Evolutionary conservation across 2,888 invertebrate species (phyloP).

Genomic region (Isoperla grammatica): DNA sequence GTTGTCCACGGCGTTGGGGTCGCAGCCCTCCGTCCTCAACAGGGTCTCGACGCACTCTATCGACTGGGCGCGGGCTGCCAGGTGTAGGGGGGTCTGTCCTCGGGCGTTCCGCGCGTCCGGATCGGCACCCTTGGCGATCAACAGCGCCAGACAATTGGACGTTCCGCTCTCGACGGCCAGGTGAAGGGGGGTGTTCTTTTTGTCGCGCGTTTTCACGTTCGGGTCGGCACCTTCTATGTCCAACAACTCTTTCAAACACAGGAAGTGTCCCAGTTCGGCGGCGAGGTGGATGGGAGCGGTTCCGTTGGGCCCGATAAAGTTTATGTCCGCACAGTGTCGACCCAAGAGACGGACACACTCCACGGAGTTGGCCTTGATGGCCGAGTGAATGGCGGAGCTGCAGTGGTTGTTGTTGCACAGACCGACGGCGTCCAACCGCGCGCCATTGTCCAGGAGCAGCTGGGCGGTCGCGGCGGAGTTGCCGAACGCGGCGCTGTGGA

Average conservation of each 20-base stretch:
- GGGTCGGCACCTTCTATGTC: constrained; percentile 67
- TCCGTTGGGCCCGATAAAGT: constrained; percentile 64
- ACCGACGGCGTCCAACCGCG: constrained; percentile 39
- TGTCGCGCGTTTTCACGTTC: constrained; percentile 45
- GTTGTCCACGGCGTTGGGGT: constrained; percentile 43
- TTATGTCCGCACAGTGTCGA: constrained; percentile 67
- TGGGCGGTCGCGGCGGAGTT: constrained; percentile 44
- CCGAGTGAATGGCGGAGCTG: constrained; percentile 77
- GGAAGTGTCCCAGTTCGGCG: constrained; percentile 72
- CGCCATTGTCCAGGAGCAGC: constrained; percentile 45
- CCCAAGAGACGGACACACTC: constrained; percentile 73
- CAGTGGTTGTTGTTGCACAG: constrained; percentile 28
- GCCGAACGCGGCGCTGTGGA: constrained; percentile 47
- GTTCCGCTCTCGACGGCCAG: constrained; percentile 45
- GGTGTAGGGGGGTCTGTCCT: constrained; percentile 49
- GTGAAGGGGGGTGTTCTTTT: constrained; percentile 35
- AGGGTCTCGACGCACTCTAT: constrained; percentile 40
- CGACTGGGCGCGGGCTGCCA: constrained; percentile 44
- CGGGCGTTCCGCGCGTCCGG: constrained; percentile 41
- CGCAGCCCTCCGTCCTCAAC: constrained; percentile 37
- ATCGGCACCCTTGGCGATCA: constrained; percentile 40
- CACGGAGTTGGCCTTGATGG: constrained; percentile 74
- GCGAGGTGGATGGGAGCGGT: constrained; percentile 76
- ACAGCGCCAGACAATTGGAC: constrained; percentile 40
- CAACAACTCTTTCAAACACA: constrained; percentile 67